A percentile compares a stretch with the other conserved stretches of the same genome.
phyloP scores from a whole-genome alignment of 2,113 vertebrate species.

The Bubo blakistoni region DNA sequence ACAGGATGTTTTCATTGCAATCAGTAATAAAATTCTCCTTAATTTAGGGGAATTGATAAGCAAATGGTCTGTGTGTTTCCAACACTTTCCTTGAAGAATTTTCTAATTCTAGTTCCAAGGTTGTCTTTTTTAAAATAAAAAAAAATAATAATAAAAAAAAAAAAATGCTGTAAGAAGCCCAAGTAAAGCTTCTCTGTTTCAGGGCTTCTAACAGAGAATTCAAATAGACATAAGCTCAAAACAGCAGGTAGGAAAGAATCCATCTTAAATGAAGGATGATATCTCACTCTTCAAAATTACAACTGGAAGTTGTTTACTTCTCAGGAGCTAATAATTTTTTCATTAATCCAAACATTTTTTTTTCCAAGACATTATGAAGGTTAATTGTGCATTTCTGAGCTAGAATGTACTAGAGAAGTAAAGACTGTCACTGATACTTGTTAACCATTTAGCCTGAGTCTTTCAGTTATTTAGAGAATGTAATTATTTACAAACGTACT shows the following conservation, averaged over 20 bases:
- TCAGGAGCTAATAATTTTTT: not conserved
- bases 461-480: not conserved
- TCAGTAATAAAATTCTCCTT: conserved; percentile 7
- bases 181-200: not conserved
- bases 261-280: not conserved
- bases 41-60: not conserved
- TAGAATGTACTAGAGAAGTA: not conserved
- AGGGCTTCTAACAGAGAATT: not conserved
- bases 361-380: not conserved
- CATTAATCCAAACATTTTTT: not conserved
- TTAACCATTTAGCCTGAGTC: not conserved
- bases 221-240: not conserved
- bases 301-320: not conserved
- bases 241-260: not conserved
- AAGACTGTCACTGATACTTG: not conserved
- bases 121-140: not conserved
- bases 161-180: not conserved
- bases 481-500: not conserved
- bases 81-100: not conserved
- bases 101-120: not conserved
- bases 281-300: not conserved
- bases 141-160: not conserved
- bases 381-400: not conserved
- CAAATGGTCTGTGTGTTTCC: not conserved
- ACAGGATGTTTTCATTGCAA: not conserved